Percentiles rank a stretch among this genome's conserved stretches.
phyloP scores from a whole-genome alignment of 1,140 invertebrate genomes.

The Tetragnatha versicolor region DNA sequence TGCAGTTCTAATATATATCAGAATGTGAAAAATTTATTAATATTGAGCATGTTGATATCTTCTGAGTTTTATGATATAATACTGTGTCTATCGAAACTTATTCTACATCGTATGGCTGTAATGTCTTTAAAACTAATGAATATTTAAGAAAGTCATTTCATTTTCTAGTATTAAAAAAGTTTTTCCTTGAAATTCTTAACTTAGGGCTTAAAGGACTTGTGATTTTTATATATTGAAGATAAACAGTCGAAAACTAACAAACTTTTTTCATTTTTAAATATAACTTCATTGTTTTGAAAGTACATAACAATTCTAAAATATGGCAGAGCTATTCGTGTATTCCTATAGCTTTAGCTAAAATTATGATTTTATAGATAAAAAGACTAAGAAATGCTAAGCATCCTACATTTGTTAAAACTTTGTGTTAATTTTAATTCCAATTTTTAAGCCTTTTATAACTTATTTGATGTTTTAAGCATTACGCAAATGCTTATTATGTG shows the following conservation, averaged over 20 bases:
- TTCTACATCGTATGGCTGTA: constrained; percentile 17
- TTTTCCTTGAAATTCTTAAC: not conserved
- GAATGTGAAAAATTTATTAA: constrained; percentile 13
- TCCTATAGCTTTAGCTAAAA: too few relatives aligned
- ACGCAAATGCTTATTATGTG: too few relatives aligned
- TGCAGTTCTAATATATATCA: constrained; percentile 13
- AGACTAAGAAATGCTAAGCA: not conserved
- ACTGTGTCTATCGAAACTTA: constrained; percentile 20
- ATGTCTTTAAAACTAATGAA: constrained; percentile 25
- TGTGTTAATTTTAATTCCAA: not conserved
- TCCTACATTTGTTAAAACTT: not conserved
- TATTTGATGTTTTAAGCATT: not conserved
- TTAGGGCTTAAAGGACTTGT: not conserved
- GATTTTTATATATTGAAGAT: not conserved
- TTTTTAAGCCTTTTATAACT: not conserved
- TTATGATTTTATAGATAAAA: not conserved
- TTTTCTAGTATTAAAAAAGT: too few relatives aligned
- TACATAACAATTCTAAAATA: not conserved
- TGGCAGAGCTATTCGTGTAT: not conserved
- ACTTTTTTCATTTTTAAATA: too few relatives aligned
- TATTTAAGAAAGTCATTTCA: too few relatives aligned
- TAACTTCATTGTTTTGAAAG: too few relatives aligned
- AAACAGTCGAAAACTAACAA: too few relatives aligned
- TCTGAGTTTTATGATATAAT: constrained; percentile 13
- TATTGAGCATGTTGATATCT: constrained; percentile 25